These are phyloP conservation scores for Hippocampus comes DNA, from an alignment of 2,113 vertebrate species.

Conservation along the genomic window DNA sequence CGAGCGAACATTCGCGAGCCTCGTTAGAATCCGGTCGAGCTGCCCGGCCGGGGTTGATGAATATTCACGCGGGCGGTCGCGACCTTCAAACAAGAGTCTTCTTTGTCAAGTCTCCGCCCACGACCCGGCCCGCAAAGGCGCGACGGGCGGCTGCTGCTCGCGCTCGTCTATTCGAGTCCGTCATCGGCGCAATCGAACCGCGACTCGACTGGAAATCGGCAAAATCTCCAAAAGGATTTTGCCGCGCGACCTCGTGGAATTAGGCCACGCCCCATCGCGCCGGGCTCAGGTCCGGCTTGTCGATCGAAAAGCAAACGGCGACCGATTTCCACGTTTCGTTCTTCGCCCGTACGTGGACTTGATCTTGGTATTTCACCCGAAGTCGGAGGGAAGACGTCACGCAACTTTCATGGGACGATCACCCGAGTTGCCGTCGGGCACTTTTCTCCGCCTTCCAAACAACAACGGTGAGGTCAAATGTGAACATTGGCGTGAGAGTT, in stretches of 20 bases:
- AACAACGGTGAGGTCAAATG: no score
- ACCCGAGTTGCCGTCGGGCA: no score
- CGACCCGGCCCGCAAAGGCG: neutral
- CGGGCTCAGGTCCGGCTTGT: neutral
- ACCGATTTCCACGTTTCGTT: neutral
- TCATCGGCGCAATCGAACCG: neutral
- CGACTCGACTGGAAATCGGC: neutral
- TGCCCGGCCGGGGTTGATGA: conserved; percentile 12
- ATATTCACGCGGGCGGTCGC: neutral
- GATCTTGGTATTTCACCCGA: no score
- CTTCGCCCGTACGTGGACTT: no score
- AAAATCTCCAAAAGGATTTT: neutral
- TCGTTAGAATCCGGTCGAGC: conserved; percentile 39
- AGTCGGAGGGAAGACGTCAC: no score
- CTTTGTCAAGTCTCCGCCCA: neutral
- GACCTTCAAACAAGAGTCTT: neutral
- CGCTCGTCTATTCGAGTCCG: neutral
- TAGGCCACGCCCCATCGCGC: neutral
- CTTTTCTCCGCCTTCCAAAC: no score
- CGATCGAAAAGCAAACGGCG: no score
- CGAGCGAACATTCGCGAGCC: conserved; percentile 37
- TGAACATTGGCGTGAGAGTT: no score
- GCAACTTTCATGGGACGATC: neutral
- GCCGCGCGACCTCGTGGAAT: neutral
- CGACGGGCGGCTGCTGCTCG: neutral